These are phyloP conservation scores for Hermodice carunculata DNA, from an alignment of 2,888 invertebrate genomes.

Conservation along the genomic window DNA sequence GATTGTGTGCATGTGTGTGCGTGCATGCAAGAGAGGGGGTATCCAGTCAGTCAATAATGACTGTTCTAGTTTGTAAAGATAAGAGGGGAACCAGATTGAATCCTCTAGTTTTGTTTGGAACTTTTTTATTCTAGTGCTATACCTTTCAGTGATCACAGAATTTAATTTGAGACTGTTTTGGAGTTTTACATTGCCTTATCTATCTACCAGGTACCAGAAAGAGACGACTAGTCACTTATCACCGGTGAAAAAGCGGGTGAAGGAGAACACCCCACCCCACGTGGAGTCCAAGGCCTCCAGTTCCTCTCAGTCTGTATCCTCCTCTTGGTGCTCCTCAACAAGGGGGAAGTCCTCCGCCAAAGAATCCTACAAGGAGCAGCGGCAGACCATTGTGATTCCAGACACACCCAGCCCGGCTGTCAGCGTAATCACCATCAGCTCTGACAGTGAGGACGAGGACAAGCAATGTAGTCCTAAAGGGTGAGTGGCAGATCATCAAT, in stretches of 20 bases:
- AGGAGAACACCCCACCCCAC: constrained; percentile 89
- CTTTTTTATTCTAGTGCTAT: too few relatives aligned
- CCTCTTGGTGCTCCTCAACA: not conserved
- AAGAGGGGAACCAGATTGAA: not conserved
- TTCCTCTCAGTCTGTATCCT: not conserved
- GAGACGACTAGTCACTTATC: constrained; percentile 74
- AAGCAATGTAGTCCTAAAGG: constrained; percentile 26
- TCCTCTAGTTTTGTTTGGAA: too few relatives aligned
- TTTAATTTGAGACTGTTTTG: not conserved
- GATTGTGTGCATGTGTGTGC: too few relatives aligned
- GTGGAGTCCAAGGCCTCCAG: constrained; percentile 31
- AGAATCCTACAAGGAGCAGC: constrained; percentile 20
- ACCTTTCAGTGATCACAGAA: too few relatives aligned
- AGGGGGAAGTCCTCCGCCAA: not conserved
- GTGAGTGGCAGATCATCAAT: constrained; percentile 13
- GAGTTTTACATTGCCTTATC: not conserved
- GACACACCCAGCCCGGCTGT: constrained; percentile 87
- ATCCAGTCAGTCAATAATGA: not conserved
- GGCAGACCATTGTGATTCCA: constrained; percentile 84
- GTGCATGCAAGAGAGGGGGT: too few relatives aligned
- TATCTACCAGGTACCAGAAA: constrained; percentile 22
- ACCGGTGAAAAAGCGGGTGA: constrained; percentile 96
- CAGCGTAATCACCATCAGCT: constrained; percentile 95
- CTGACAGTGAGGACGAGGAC: constrained; percentile 89
- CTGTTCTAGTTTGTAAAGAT: not conserved